Percentiles rank a stretch among this genome's conserved stretches.
Conservation (phyloP, 2,888 invertebrate species). For the Eupeodes latifasciatus region DNA sequence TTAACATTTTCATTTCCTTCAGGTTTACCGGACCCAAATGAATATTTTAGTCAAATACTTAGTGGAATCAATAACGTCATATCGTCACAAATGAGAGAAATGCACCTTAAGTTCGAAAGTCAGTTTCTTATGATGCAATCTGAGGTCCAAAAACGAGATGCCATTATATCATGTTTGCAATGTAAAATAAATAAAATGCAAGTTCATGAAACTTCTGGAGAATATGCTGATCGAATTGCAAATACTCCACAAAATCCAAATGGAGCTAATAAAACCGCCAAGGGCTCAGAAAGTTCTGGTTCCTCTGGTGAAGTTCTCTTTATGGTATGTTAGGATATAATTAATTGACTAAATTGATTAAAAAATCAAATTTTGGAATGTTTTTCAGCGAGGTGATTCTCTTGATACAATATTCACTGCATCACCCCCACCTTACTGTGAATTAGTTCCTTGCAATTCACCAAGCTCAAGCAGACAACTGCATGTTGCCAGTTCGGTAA, state of each 20-base stretch:
- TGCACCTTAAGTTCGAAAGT: constrained; percentile 89
- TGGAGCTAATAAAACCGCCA: neutral
- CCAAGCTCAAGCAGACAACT: constrained; percentile 78
- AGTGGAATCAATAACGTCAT: constrained; percentile 92
- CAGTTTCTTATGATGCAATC: constrained; percentile 91
- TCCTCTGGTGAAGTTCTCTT: constrained; percentile 84
- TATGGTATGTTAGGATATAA: constrained; percentile 81
- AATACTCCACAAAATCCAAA: neutral
- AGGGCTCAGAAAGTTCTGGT: constrained; percentile 81
- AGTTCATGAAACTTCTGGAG: constrained; percentile 67
- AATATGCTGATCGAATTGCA: constrained; percentile 47
- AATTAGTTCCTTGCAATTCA: constrained; percentile 79
- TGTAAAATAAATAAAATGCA: constrained; percentile 88
- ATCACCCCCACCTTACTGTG: constrained; percentile 84
- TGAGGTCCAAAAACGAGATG: constrained; percentile 92
- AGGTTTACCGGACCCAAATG: constrained; percentile 90
- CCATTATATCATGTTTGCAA: constrained; percentile 91
- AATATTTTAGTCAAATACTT: constrained; percentile 92
- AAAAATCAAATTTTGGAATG: neutral
- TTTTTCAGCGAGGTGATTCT: constrained; percentile 87
- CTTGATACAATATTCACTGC: constrained; percentile 88
- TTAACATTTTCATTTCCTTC: constrained; percentile 64
- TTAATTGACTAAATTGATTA: neutral
- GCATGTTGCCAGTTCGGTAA: constrained; percentile 26
- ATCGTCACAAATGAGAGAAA: constrained; percentile 89